Evolutionary conservation across 2,113 vertebrate genomes (phyloP), one percentile per base, ranked within the genome.

Genomic region (Cettia cetti): DNA sequence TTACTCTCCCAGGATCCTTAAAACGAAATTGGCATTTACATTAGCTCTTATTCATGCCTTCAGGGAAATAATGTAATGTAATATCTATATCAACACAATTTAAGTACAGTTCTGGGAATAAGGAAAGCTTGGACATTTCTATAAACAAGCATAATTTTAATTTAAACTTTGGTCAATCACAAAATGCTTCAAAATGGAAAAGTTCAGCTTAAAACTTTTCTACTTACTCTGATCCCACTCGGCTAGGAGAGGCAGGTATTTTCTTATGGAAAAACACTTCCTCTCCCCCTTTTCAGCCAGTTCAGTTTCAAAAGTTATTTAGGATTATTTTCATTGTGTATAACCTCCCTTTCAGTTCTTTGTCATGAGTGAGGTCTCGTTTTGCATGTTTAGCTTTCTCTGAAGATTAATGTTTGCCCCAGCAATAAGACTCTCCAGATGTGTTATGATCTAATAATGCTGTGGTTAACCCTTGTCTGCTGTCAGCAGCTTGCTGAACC

Each of bases 11-110:
- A 74, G 82, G 64, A 86, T 93, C 91, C 79, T 80, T 96, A 90
- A 97, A 95, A 88, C 86, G 81, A 90, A 95, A 94, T 94, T 95
- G 88, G 45, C 85, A 83, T 96, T 96, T 96, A 75, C 87, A 75
- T 97, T 88, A 94, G 91, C 50, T 86, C 71, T 82, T 71, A 94
- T 90, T 92, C 44, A 64, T 59, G 79, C 89, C 92, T 93, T 95
- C 65, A 79, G 94, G 94, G 93, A 93, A 96, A 96, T 89, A 94
- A 93, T 84, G 72, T 75, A 83, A 56, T 83, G 75, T 90, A 93
- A 60, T 96, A 89, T 88, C 85, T 71, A 16, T 93, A 95, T 93
- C 82, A 93, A 77, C 72, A 90, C 79, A 78, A n/a, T 69, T 78
- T 63, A 89, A 95, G 49, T 91, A 72, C 40, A 40, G 83, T 77